A percentile compares a stretch with the other conserved stretches of the same genome.
Conservation (phyloP, 2,888 invertebrate genomes). For the Leistus spinibarbis region DNA sequence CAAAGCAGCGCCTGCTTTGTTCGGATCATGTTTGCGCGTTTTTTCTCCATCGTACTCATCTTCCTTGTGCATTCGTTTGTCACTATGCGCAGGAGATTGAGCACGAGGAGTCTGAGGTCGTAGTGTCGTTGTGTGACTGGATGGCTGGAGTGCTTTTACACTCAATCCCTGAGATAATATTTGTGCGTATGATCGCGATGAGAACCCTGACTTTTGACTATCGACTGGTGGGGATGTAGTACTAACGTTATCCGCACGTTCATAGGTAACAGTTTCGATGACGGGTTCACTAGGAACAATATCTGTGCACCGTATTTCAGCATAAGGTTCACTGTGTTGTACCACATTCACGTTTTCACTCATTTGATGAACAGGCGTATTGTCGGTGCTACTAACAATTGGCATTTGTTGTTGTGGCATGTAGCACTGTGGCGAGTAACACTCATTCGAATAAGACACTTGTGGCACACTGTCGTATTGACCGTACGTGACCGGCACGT, state of each 20-base stretch:
- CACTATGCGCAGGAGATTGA: constrained; percentile 48
- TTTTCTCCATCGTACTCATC: constrained; percentile 46
- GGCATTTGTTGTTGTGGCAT: constrained; percentile 41
- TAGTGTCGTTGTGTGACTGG: constrained; percentile 54
- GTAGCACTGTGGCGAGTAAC: constrained; percentile 47
- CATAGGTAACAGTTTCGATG: not conserved
- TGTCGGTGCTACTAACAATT: not conserved
- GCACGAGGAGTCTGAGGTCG: constrained; percentile 49
- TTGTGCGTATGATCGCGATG: constrained; percentile 71
- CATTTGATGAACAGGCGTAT: not conserved
- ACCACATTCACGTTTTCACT: constrained; percentile 19
- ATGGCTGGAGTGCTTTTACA: constrained; percentile 62
- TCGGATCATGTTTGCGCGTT: constrained; percentile 44
- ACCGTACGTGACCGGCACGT: constrained; percentile 20
- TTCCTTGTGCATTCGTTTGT: constrained; percentile 45
- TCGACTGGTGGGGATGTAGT: constrained; percentile 16
- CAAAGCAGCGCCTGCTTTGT: constrained; percentile 24
- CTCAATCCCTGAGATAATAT: constrained; percentile 70
- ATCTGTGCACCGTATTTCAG: constrained; percentile 20
- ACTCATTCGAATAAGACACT: constrained; percentile 48
- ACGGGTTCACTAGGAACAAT: not conserved
- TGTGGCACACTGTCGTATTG: constrained; percentile 39
- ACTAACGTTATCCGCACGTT: not conserved
- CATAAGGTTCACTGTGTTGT: constrained; percentile 25
- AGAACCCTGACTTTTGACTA: constrained; percentile 33